A percentile compares a stretch with the other conserved stretches of the same genome.
phyloP scores from a whole-genome alignment of 2,797 vertebrate species.

The Acanthiza pusilla region DNA sequence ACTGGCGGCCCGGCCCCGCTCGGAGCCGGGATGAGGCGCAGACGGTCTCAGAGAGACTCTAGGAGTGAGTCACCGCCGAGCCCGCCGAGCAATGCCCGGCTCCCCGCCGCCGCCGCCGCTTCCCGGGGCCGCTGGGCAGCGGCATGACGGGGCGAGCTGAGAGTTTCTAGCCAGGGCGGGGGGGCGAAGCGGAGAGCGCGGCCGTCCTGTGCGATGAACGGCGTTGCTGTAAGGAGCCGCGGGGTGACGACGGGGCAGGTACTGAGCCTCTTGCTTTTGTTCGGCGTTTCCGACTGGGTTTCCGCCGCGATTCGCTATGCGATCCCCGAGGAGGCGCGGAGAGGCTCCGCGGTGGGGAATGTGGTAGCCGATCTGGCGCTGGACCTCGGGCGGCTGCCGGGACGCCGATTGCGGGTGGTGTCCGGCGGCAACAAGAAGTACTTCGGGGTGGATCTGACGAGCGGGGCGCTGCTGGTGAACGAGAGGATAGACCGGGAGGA shows the following conservation, averaged over 20 bases:
- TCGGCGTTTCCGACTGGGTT: conserved; percentile 65
- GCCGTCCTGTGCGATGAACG: conserved; percentile 71
- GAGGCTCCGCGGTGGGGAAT: conserved; percentile 81
- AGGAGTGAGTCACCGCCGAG: conserved; percentile 29
- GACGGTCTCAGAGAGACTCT: conserved; percentile 57
- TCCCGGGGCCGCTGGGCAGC: conserved; percentile 53
- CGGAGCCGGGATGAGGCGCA: conserved; percentile 68
- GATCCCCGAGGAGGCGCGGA: conserved; percentile 83
- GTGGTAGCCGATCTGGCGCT: conserved; percentile 82
- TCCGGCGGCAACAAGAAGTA: conserved; percentile 75
- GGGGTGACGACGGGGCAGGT: conserved; percentile 79
- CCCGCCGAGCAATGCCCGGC: conserved; percentile 69
- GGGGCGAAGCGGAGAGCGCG: conserved; percentile 6
- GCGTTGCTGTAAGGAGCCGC: conserved; percentile 64
- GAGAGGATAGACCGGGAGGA: conserved; percentile 84
- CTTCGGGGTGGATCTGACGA: conserved; percentile 81
- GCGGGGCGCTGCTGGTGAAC: conserved; percentile 81
- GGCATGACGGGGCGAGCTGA: conserved; percentile 61
- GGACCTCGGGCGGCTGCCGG: conserved; percentile 69
- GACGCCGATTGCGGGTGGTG: conserved; percentile 77
- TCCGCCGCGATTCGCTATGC: conserved; percentile 81
- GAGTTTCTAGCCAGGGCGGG: conserved; percentile 50
- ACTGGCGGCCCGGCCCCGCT: conserved; percentile 68
- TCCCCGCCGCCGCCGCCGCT: conserved; percentile 48
- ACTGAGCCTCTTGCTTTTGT: conserved; percentile 76